These are phyloP conservation scores for Glaucopsyche alexis DNA, from an alignment of 2,888 invertebrate genomes.

Conservation along the genomic window DNA sequence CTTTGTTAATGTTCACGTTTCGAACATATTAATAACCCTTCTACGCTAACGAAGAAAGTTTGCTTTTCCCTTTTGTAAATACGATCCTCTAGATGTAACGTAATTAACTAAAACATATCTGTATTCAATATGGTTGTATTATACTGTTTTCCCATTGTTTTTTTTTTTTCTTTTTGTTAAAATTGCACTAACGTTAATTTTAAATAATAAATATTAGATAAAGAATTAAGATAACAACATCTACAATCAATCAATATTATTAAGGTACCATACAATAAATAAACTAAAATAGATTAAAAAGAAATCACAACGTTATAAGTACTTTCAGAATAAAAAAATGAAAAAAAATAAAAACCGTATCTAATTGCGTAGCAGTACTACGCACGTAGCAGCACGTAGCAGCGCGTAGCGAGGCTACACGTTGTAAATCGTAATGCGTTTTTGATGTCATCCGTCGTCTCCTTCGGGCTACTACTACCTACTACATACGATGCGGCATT, in stretches of 20 bases:
- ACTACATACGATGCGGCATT: neutral
- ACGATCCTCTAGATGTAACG: neutral
- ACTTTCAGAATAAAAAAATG: neutral
- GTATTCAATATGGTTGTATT: too few species aligned
- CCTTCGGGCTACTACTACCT: neutral
- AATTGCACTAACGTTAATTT: neutral
- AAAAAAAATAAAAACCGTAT: neutral
- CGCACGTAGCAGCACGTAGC: slow-evolving; percentile 12
- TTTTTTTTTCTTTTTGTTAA: too few species aligned
- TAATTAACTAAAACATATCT: too few species aligned
- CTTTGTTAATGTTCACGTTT: neutral
- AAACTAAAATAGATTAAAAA: neutral
- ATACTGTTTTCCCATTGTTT: too few species aligned
- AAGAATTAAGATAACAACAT: neutral
- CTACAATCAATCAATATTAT: neutral
- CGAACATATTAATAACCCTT: slow-evolving; percentile 7
- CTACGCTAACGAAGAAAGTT: slow-evolving; percentile 3
- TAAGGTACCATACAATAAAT: neutral
- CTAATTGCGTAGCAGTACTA: neutral
- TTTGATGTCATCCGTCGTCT: neutral
- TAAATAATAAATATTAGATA: neutral
- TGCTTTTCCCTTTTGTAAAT: slow-evolving; percentile 5
- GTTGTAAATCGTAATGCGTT: neutral
- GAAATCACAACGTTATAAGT: too few species aligned
- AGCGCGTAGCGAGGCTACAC: neutral